Percentiles rank a stretch among this genome's conserved stretches.
These are phyloP conservation scores for Pseudachorutes palmiensis DNA, from an alignment of 1,140 invertebrate species.

Conservation along the genomic window DNA sequence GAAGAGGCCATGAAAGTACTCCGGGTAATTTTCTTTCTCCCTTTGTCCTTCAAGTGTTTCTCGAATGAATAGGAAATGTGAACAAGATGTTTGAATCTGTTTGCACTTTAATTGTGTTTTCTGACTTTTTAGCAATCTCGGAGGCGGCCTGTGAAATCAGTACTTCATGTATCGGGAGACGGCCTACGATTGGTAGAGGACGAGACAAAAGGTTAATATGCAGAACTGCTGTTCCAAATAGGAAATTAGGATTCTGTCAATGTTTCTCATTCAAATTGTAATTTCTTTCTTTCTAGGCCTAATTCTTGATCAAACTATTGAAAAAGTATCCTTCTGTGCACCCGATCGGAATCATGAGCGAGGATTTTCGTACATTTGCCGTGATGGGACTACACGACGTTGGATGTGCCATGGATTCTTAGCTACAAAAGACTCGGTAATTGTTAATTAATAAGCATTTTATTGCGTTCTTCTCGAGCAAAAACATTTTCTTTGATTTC, in stretches of 20 bases:
- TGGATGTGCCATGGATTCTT: conserved; percentile 99
- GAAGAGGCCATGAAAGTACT: conserved; percentile 95
- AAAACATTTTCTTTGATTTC: background rate
- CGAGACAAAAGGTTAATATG: conserved; percentile 69
- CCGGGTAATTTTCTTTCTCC: conserved; percentile 55
- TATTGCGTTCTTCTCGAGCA: conserved; percentile 1
- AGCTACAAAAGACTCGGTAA: conserved; percentile 83
- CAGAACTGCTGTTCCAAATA: no score
- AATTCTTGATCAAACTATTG: conserved; percentile 99
- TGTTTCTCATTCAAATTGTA: background rate
- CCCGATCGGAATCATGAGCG: conserved; percentile 96
- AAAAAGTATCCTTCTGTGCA: conserved; percentile 99
- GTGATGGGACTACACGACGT: conserved; percentile 70
- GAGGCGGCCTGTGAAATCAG: conserved; percentile 72
- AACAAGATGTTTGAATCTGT: background rate
- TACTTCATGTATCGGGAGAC: conserved; percentile 94
- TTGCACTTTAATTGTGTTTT: conserved; percentile 10
- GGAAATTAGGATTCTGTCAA: background rate
- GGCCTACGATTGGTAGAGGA: conserved; percentile 96
- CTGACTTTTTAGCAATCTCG: conserved; percentile 66
- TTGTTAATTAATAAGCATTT: conserved; percentile 22
- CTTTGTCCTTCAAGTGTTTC: conserved; percentile 1
- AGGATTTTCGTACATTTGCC: conserved; percentile 90
- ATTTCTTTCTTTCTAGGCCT: conserved; percentile 53
- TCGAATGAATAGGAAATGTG: background rate